Evolutionary conservation across 2,888 invertebrate genomes (phyloP).

Genomic region (Eupithecia dodoneata): DNA sequence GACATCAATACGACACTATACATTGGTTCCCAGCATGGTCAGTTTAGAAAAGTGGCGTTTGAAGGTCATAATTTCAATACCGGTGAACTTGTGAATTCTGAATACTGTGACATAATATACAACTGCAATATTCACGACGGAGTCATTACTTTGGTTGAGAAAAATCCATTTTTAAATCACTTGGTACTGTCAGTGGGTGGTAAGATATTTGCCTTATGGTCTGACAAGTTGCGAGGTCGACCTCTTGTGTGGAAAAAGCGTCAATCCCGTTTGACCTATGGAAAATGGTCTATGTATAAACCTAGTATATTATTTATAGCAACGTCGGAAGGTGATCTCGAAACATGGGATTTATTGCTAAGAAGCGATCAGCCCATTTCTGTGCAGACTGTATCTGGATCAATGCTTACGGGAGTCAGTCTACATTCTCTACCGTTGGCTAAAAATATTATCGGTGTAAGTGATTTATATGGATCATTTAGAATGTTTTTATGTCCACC

Average conservation of each 20-base stretch:
- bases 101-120: slow-evolving; percentile 76
- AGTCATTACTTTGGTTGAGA: slow-evolving; percentile 83
- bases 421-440: slow-evolving; percentile 83
- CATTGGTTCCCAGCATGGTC: slow-evolving; percentile 75
- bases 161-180: slow-evolving; percentile 86
- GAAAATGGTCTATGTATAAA: slow-evolving; percentile 90
- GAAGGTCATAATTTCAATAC: slow-evolving; percentile 88
- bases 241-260: slow-evolving; percentile 88
- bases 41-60: slow-evolving; percentile 82
- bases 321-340: slow-evolving; percentile 89
- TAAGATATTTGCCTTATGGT: slow-evolving; percentile 90
- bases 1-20: slow-evolving; percentile 66
- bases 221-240: slow-evolving; percentile 84
- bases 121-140: slow-evolving; percentile 88
- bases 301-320: slow-evolving; percentile 89
- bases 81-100: slow-evolving; percentile 85
- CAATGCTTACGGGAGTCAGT: slow-evolving; percentile 86
- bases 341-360: slow-evolving; percentile 91
- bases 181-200: slow-evolving; percentile 89
- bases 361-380: slow-evolving; percentile 88
- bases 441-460: slow-evolving; percentile 86
- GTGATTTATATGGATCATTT: slow-evolving; percentile 87
- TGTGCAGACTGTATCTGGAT: slow-evolving; percentile 87
- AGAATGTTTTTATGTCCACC: slow-evolving; percentile 85
- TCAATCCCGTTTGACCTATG: slow-evolving; percentile 84